Evolutionary conservation across 2,113 vertebrate species (phyloP).

Genomic region (Galbula dea): DNA sequence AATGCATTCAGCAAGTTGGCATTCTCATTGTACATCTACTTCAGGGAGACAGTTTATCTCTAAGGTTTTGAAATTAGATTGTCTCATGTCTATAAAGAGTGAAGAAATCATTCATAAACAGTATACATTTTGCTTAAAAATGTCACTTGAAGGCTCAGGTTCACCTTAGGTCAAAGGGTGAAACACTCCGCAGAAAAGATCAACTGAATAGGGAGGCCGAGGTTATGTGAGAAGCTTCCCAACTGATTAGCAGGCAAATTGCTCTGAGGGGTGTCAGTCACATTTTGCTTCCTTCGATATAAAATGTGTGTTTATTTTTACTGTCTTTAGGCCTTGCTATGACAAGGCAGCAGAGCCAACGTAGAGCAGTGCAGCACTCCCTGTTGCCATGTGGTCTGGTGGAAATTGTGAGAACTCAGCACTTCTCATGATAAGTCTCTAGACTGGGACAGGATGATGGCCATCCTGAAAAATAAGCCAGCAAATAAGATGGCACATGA

Average conservation of each 20-base stretch:
- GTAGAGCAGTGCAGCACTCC: background rate
- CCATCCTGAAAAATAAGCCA: background rate
- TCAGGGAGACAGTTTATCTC: background rate
- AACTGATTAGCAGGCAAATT: conserved; percentile 75
- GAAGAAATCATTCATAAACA: background rate
- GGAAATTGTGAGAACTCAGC: background rate
- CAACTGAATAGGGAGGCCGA: conserved; percentile 68
- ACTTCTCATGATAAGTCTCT: background rate
- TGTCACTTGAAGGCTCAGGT: background rate
- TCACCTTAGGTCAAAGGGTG: conserved; percentile 75
- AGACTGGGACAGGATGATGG: background rate
- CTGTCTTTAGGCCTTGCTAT: background rate
- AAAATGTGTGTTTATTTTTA: conserved; percentile 40
- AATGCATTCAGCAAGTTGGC: background rate
- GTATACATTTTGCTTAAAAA: background rate
- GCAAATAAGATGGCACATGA: background rate
- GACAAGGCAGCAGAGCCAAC: background rate
- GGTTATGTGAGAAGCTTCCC: conserved; percentile 75
- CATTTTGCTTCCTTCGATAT: background rate
- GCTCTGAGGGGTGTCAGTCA: conserved; percentile 79
- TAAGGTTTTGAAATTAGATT: background rate
- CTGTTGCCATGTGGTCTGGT: background rate
- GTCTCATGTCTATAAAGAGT: background rate
- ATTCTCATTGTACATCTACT: background rate
- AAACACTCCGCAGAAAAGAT: conserved; percentile 79